Conservation (phyloP, 1,140 invertebrate genomes). For the Trypoxylus dichotomus region DNA sequence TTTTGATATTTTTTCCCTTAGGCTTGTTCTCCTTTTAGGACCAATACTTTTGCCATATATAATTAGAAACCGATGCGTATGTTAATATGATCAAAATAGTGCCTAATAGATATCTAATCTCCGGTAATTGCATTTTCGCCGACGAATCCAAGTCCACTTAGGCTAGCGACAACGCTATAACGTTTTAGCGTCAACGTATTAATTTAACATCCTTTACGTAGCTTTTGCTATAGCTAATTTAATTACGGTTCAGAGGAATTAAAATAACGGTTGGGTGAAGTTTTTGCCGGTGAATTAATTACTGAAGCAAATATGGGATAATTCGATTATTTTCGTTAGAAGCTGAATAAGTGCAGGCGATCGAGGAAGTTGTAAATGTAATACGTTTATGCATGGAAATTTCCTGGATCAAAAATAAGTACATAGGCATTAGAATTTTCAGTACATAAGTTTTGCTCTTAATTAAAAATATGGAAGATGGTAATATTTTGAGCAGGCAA, state of each 20-base stretch:
- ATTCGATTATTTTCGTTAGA: slow-evolving; percentile 24
- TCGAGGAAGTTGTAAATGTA: not conserved
- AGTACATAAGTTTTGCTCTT: no score
- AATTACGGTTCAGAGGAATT: slow-evolving; percentile 8
- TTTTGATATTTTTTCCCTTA: no score
- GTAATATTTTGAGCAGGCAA: no score
- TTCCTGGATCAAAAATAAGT: no score
- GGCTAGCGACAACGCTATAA: not conserved
- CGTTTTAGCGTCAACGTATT: not conserved
- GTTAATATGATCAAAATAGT: no score
- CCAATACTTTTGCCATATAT: no score
- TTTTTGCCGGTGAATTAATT: slow-evolving; percentile 5
- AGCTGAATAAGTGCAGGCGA: not conserved
- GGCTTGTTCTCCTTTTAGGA: no score
- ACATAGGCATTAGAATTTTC: no score
- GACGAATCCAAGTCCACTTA: not conserved
- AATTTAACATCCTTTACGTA: not conserved
- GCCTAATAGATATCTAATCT: not conserved
- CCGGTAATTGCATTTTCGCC: not conserved
- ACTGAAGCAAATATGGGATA: not conserved
- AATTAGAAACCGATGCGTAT: no score
- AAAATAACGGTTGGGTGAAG: slow-evolving; percentile 8
- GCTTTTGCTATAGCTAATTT: not conserved
- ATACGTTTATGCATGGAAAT: not conserved
- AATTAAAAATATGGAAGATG: no score